These are phyloP conservation scores for Micromussa lordhowensis DNA, from an alignment of 92 coral and sea anemone species.

Conservation along the genomic window DNA sequence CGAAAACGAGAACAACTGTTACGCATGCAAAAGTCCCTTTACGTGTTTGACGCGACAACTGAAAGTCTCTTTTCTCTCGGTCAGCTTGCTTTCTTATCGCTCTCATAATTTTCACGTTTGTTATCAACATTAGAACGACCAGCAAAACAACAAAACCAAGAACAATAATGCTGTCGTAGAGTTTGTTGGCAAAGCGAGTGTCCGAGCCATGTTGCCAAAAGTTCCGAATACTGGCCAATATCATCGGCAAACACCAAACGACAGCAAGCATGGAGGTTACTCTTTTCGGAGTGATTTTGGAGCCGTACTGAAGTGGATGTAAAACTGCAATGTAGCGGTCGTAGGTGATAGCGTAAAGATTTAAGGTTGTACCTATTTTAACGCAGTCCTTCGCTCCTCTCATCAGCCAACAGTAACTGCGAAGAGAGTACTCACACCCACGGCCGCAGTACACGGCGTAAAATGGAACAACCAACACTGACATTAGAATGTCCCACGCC, in stretches of 20 bases:
- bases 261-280: constrained; percentile 29
- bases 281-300: constrained; percentile 54
- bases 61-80: constrained; percentile 4
- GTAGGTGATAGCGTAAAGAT: constrained; percentile 66
- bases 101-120: constrained; percentile 30
- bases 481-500: constrained; percentile 58
- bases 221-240: constrained; percentile 62
- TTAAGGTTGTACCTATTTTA: constrained; percentile 54
- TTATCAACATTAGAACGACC: constrained; percentile 21
- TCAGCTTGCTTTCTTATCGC: constrained; percentile 36
- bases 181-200: constrained; percentile 24
- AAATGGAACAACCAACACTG: constrained; percentile 63
- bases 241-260: constrained; percentile 62
- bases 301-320: constrained; percentile 54
- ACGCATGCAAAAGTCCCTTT: constrained; percentile 70
- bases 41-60: background rate
- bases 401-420: constrained; percentile 57
- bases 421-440: constrained; percentile 43
- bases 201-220: constrained; percentile 60
- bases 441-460: constrained; percentile 58
- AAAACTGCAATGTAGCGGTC: constrained; percentile 72
- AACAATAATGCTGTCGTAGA: constrained; percentile 39
- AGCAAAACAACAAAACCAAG: constrained; percentile 15
- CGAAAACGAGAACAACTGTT: constrained; percentile 52
- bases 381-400: constrained; percentile 66